These are phyloP conservation scores for Rapana venosa DNA, from an alignment of 2,888 invertebrate genomes.

Conservation along the genomic window DNA sequence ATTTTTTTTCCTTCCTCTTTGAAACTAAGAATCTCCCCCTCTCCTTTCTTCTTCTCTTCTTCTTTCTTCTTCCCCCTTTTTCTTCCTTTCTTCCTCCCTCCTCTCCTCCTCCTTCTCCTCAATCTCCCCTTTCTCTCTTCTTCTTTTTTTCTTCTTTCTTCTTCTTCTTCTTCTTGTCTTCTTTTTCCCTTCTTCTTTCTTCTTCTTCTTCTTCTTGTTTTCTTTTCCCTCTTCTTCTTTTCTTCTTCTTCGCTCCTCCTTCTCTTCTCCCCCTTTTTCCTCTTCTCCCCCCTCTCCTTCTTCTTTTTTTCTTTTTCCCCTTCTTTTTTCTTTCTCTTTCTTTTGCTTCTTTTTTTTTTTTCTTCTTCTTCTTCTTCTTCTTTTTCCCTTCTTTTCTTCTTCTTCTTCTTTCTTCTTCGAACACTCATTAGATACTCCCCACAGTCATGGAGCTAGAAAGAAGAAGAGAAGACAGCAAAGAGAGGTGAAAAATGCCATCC, in stretches of 20 bases:
- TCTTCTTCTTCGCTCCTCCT: neutral
- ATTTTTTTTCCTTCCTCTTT: neutral
- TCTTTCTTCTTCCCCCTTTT: neutral
- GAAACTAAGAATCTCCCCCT: no score
- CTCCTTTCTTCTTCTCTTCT: no score
- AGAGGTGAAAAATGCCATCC: neutral
- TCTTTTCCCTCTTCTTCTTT: neutral
- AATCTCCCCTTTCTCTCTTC: neutral
- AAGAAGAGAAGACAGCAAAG: neutral
- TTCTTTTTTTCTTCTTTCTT: neutral
- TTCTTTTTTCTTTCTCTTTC: neutral
- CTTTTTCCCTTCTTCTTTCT: neutral
- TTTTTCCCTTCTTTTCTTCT: no score
- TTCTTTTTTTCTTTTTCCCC: neutral
- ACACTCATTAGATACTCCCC: no score
- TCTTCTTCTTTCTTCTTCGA: no score
- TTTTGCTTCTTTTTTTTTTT: no score
- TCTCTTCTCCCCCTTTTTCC: neutral
- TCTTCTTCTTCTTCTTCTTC: no score
- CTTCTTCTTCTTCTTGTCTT: neutral
- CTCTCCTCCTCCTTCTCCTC: neutral
- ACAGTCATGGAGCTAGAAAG: no score
- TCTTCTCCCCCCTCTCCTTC: neutral
- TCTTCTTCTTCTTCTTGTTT: neutral
- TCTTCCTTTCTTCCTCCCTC: neutral